Evolutionary conservation across 2,888 invertebrate species (phyloP).

Genomic region (Augiades crinisus): DNA sequence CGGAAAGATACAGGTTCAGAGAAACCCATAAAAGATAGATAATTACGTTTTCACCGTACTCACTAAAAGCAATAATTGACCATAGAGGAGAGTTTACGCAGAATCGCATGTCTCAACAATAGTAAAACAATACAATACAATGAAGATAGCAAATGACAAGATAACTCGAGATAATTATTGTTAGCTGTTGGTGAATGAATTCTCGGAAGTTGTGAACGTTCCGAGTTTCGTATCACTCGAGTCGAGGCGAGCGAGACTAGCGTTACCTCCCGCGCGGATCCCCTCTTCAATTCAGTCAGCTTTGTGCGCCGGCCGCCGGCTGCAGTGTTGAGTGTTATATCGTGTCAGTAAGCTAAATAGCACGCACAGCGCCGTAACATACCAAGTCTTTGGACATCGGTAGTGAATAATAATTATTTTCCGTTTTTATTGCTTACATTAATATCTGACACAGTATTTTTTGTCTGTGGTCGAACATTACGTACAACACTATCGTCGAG

Average conservation of each 20-base stretch:
- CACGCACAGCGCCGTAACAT: constrained; percentile 4
- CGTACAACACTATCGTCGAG: constrained; percentile 6
- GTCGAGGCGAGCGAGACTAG: constrained; percentile 36
- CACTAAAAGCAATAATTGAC: constrained; percentile 3
- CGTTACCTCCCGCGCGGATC: constrained; percentile 40
- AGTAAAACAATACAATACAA: constrained; percentile 39
- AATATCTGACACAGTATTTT: background rate
- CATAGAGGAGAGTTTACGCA: constrained; percentile 31
- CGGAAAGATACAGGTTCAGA: too few relatives aligned
- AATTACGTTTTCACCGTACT: too few relatives aligned
- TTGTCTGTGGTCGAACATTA: constrained; percentile 11
- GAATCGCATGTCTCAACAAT: constrained; percentile 36
- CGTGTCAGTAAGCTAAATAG: constrained; percentile 1
- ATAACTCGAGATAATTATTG: constrained; percentile 55
- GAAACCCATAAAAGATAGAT: too few relatives aligned
- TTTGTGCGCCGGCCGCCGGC: background rate
- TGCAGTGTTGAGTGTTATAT: background rate
- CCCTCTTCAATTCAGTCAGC: constrained; percentile 34
- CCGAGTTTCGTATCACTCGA: constrained; percentile 50
- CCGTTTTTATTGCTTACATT: too few relatives aligned
- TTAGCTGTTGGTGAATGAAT: constrained; percentile 60
- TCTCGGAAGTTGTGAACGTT: constrained; percentile 65
- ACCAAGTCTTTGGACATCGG: background rate
- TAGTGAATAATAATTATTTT: background rate
- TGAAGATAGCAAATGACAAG: constrained; percentile 48